These are phyloP conservation scores for Enteromius radiatus DNA, from an alignment of 2,797 vertebrate genomes.

Conservation along the genomic window DNA sequence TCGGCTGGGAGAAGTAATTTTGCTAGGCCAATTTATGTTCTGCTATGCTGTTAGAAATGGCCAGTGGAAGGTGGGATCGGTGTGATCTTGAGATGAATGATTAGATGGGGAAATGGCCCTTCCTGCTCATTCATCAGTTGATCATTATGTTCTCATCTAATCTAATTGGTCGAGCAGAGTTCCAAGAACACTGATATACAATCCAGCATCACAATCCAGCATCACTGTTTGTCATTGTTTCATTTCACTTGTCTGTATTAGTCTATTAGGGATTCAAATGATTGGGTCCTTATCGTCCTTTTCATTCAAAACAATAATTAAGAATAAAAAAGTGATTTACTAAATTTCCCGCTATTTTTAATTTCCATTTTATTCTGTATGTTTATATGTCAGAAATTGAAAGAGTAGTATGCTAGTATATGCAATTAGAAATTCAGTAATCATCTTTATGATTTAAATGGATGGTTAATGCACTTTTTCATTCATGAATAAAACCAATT, in stretches of 20 bases:
- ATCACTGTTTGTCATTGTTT: background rate
- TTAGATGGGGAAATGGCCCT: conserved; percentile 26
- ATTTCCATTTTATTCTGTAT: no score
- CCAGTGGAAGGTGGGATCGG: conserved; percentile 15
- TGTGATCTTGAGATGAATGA: conserved; percentile 31
- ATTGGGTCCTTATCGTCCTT: background rate
- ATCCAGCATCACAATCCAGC: background rate
- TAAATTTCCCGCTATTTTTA: background rate
- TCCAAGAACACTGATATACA: conserved; percentile 2
- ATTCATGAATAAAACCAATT: background rate
- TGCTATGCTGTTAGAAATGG: conserved; percentile 30
- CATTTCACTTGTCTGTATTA: background rate
- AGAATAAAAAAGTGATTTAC: background rate
- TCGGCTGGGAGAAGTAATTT: conserved; percentile 21
- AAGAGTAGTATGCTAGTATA: background rate
- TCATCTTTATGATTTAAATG: background rate
- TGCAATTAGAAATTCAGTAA: background rate
- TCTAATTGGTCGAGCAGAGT: background rate
- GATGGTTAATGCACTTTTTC: background rate
- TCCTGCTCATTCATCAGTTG: conserved; percentile 29
- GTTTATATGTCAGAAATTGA: background rate
- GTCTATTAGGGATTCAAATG: background rate
- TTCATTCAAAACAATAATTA: background rate
- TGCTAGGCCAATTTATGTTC: conserved; percentile 19
- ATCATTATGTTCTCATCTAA: conserved; percentile 34